Evolutionary conservation across 2,797 vertebrate genomes (phyloP).

Genomic region (Sebastes hubbsi): DNA sequence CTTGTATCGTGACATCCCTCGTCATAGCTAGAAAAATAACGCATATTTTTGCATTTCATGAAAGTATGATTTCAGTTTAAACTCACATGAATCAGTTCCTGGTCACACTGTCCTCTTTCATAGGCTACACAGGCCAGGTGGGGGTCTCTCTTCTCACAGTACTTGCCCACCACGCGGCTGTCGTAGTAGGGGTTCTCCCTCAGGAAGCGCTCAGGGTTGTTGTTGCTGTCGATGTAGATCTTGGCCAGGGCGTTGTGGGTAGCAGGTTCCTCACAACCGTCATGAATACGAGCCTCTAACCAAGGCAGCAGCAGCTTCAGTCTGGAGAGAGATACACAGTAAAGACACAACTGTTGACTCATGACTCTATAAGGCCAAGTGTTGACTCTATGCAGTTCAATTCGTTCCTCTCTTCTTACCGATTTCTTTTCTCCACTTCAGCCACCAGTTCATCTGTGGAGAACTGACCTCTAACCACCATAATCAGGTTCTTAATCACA

Average conservation of each 20-base stretch:
- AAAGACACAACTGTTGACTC: neutral
- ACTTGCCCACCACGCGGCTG: conserved; percentile 93
- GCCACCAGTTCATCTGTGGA: conserved; percentile 96
- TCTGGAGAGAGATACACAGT: conserved; percentile 69
- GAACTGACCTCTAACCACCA: conserved; percentile 97
- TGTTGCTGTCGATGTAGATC: conserved; percentile 97
- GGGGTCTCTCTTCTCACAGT: conserved; percentile 96
- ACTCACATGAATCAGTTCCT: conserved; percentile 93
- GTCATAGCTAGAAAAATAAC: neutral
- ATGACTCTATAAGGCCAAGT: neutral
- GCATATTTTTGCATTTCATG: neutral
- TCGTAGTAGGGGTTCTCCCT: conserved; percentile 93
- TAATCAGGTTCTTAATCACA: conserved; percentile 95
- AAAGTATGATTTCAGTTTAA: neutral
- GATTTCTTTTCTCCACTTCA: conserved; percentile 95
- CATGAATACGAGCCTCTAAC: conserved; percentile 93
- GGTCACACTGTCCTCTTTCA: conserved; percentile 93
- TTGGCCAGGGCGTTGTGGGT: conserved; percentile 95
- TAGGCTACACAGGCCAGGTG: conserved; percentile 95
- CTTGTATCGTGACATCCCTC: too few relatives aligned
- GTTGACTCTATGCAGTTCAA: neutral
- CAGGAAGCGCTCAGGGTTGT: conserved; percentile 92
- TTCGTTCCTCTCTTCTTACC: conserved; percentile 72
- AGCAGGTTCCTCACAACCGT: conserved; percentile 94
- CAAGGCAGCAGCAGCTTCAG: conserved; percentile 93